Conservation (phyloP, 2,888 invertebrate species). For the Anticlea derivata region DNA sequence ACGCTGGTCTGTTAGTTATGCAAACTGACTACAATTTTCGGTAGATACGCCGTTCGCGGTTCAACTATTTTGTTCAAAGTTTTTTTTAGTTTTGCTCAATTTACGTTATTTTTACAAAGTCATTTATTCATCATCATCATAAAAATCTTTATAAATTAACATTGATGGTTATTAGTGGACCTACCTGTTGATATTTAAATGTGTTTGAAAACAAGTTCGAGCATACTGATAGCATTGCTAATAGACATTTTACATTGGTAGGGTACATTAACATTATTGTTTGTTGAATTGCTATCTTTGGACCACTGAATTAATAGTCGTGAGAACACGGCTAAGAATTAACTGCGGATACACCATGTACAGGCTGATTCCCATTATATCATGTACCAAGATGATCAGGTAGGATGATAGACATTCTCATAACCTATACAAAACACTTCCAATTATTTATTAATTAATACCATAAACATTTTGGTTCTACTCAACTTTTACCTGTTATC, state of each 20-base stretch:
- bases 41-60: too few relatives aligned
- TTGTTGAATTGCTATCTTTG: slow-evolving; percentile 12
- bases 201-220: slow-evolving; percentile 2
- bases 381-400: background rate
- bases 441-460: too few relatives aligned
- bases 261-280: slow-evolving; percentile 17
- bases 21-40: background rate
- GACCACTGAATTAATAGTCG: slow-evolving; percentile 10
- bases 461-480: too few relatives aligned
- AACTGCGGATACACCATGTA: slow-evolving; percentile 6
- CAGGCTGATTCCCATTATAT: slow-evolving; percentile 4
- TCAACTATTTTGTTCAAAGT: too few relatives aligned
- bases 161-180: too few relatives aligned
- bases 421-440: too few relatives aligned
- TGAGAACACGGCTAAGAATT: slow-evolving; percentile 20
- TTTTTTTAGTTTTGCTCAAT: too few relatives aligned
- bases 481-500: too few relatives aligned
- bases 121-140: too few relatives aligned
- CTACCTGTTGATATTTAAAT: slow-evolving; percentile 8
- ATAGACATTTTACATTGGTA: slow-evolving; percentile 20
- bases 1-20: background rate
- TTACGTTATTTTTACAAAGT: too few relatives aligned
- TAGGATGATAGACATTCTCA: too few relatives aligned
- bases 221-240: slow-evolving; percentile 11
- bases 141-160: too few relatives aligned